These are phyloP conservation scores for Carcina quercana DNA, from an alignment of 2,888 invertebrate genomes.

Conservation along the genomic window DNA sequence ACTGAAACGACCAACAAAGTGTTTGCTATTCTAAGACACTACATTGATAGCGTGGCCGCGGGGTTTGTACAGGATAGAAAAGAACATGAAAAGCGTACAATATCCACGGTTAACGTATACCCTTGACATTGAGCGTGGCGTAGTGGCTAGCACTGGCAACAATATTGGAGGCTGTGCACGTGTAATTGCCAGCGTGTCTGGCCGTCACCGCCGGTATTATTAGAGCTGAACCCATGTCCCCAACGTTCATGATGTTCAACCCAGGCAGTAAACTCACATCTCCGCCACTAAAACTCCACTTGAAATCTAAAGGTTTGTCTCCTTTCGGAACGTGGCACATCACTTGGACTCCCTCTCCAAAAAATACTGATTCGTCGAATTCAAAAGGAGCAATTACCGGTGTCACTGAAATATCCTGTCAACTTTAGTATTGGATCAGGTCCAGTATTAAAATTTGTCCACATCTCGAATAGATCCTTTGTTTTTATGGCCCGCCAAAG, in stretches of 20 bases:
- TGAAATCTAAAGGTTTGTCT: conserved; percentile 82
- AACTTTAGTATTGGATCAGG: not conserved
- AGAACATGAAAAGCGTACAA: conserved; percentile 43
- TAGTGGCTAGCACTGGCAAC: conserved; percentile 76
- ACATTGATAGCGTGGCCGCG: conserved; percentile 4
- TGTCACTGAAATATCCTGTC: conserved; percentile 63
- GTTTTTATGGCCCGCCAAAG: conserved; percentile 66
- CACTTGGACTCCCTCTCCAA: conserved; percentile 73
- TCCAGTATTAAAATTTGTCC: not conserved
- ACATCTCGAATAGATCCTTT: conserved; percentile 1
- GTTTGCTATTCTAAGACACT: not conserved
- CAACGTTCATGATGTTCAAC: conserved; percentile 77
- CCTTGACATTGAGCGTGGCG: conserved; percentile 78
- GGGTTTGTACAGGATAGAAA: conserved; percentile 22
- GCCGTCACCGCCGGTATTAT: conserved; percentile 82
- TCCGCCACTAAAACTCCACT: conserved; percentile 82
- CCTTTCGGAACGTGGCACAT: conserved; percentile 78
- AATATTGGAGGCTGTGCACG: conserved; percentile 77
- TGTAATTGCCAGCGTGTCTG: conserved; percentile 80
- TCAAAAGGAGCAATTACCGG: conserved; percentile 76
- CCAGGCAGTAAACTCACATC: conserved; percentile 73
- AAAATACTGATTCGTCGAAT: conserved; percentile 72
- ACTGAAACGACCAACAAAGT: conserved; percentile 59
- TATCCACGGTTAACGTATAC: conserved; percentile 48
- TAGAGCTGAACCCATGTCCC: conserved; percentile 78